Evolutionary conservation across 2,888 invertebrate species (phyloP).

Genomic region (Stenoptilia bipunctidactyla): DNA sequence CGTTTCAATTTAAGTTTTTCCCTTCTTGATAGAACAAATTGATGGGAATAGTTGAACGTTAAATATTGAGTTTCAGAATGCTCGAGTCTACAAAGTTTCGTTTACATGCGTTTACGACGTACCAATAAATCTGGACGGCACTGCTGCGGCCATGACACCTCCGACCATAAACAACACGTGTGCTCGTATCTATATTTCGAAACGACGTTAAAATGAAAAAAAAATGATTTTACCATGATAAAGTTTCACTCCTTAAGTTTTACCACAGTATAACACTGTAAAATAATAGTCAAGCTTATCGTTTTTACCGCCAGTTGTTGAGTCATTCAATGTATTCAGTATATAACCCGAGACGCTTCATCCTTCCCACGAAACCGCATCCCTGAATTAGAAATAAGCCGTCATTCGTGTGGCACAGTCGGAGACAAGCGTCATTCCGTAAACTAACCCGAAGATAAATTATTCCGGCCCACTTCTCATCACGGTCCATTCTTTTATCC

Average conservation of each 20-base stretch:
- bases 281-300: no score
- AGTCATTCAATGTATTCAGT: constrained; percentile 50
- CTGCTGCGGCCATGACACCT: constrained; percentile 43
- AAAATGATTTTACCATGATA: constrained; percentile 30
- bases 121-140: constrained; percentile 50
- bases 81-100: constrained; percentile 45
- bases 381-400: constrained; percentile 54
- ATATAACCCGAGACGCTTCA: constrained; percentile 43
- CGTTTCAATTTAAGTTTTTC: constrained; percentile 58
- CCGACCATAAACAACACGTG: constrained; percentile 55
- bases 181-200: constrained; percentile 46
- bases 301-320: constrained; percentile 21
- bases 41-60: constrained; percentile 55
- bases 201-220: constrained; percentile 46
- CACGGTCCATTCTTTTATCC: constrained; percentile 52
- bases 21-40: constrained; percentile 51
- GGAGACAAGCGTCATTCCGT: constrained; percentile 44
- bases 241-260: neutral
- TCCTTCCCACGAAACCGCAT: constrained; percentile 42
- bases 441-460: constrained; percentile 59
- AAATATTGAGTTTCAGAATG: constrained; percentile 42
- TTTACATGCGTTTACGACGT: constrained; percentile 41
- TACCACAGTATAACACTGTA: constrained; percentile 19
- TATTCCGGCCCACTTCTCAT: constrained; percentile 61
- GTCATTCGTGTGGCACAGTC: constrained; percentile 36